phyloP scores from a whole-genome alignment of 1,140 invertebrate genomes.

The Drosophila kikkawai region DNA sequence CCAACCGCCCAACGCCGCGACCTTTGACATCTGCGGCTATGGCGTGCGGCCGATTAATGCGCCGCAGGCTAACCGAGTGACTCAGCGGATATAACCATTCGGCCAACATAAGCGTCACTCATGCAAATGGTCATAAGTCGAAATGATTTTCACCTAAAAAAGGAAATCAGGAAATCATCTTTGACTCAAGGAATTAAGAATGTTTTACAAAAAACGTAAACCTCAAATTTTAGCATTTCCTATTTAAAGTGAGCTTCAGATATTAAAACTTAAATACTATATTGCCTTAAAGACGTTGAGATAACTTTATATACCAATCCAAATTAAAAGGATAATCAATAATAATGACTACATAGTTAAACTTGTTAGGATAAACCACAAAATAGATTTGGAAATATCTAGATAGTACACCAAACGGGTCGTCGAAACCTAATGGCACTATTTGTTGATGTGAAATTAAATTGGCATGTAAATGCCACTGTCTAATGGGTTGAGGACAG shows the following conservation, averaged over 20 bases:
- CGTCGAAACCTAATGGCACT: slow-evolving; percentile 7
- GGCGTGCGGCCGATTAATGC: slow-evolving; percentile 38
- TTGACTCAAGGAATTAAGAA: neutral
- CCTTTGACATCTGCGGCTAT: slow-evolving; percentile 48
- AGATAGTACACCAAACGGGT: neutral
- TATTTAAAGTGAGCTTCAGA: neutral
- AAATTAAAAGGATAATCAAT: no score
- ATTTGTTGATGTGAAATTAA: slow-evolving; percentile 53
- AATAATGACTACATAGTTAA: neutral
- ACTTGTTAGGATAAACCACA: neutral
- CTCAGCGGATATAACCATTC: slow-evolving; percentile 15
- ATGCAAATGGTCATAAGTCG: slow-evolving; percentile 3
- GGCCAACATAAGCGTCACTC: slow-evolving; percentile 1
- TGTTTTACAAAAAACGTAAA: neutral
- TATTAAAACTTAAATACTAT: neutral
- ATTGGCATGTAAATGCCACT: slow-evolving; percentile 14
- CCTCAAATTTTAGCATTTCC: no score
- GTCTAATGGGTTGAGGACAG: neutral
- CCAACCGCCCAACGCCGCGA: slow-evolving; percentile 16
- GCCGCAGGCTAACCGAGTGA: slow-evolving; percentile 33
- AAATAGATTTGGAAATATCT: slow-evolving; percentile 1
- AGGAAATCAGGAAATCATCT: neutral
- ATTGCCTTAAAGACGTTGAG: neutral
- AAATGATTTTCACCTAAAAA: neutral
- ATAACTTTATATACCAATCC: neutral